phyloP scores from a whole-genome alignment of 2,113 vertebrate species.

The Nycticebus coucang region DNA sequence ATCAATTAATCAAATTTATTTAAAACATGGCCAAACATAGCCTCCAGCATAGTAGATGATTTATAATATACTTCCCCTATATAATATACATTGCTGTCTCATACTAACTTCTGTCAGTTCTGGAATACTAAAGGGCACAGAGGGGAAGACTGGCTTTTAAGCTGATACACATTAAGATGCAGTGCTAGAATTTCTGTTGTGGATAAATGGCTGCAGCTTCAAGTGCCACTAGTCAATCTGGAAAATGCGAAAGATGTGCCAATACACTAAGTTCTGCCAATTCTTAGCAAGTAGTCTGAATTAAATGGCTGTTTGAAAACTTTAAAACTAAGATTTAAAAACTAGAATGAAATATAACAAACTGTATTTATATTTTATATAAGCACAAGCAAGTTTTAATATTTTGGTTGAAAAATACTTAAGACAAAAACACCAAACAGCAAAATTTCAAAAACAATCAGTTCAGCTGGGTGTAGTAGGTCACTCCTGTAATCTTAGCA shows the following conservation, averaged over 20 bases:
- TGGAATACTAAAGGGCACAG: slow-evolving; percentile 70
- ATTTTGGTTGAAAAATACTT: neutral
- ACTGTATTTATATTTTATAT: neutral
- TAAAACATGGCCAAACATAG: slow-evolving; percentile 50
- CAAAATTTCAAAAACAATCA: neutral
- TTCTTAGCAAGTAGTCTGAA: slow-evolving; percentile 15
- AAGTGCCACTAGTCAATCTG: slow-evolving; percentile 72
- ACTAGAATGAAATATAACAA: neutral
- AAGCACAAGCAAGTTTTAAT: neutral
- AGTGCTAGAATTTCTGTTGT: slow-evolving; percentile 74
- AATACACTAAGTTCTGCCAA: slow-evolving; percentile 75
- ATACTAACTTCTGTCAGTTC: slow-evolving; percentile 61
- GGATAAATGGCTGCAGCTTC: slow-evolving; percentile 75
- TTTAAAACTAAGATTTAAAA: slow-evolving; percentile 13
- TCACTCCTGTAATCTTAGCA: too few species aligned
- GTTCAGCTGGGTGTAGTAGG: neutral
- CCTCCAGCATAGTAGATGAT: neutral
- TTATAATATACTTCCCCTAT: slow-evolving; percentile 19
- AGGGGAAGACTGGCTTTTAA: slow-evolving; percentile 55
- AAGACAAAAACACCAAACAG: neutral
- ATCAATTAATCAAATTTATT: neutral
- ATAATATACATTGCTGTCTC: neutral
- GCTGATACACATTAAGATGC: slow-evolving; percentile 64
- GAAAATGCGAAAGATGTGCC: slow-evolving; percentile 75
- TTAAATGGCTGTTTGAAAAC: neutral